phyloP scores from a whole-genome alignment of 2,888 invertebrate species.

The Tortrix viridana region DNA sequence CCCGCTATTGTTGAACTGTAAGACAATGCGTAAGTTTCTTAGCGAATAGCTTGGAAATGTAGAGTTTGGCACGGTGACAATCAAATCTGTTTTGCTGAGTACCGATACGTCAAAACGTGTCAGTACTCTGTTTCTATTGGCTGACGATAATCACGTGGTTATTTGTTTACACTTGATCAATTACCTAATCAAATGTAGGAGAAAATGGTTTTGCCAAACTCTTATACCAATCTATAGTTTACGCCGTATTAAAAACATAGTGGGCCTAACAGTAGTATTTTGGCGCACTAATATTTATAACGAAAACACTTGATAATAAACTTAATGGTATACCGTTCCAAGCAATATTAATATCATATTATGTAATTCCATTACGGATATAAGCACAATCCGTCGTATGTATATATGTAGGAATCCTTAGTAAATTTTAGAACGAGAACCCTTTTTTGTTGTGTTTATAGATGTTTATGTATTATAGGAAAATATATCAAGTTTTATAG shows the following conservation, averaged over 20 bases:
- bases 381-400: slow-evolving; percentile 20
- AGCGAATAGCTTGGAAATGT: background rate
- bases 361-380: slow-evolving; percentile 16
- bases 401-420: slow-evolving; percentile 29
- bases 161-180: too few species aligned
- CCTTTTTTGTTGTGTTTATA: slow-evolving; percentile 43
- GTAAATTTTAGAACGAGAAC: slow-evolving; percentile 39
- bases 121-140: too few species aligned
- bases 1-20: background rate
- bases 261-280: slow-evolving; percentile 14
- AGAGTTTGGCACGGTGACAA: too few species aligned
- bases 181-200: too few species aligned
- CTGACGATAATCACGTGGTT: too few species aligned
- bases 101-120: too few species aligned
- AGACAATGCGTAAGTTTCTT: background rate
- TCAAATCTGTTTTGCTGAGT: too few species aligned
- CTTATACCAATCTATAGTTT: background rate
- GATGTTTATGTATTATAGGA: slow-evolving; percentile 38
- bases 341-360: slow-evolving; percentile 32
- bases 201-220: too few species aligned
- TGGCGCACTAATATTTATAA: slow-evolving; percentile 25
- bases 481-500: slow-evolving; percentile 47
- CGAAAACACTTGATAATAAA: slow-evolving; percentile 28
- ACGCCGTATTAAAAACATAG: background rate
- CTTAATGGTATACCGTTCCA: slow-evolving; percentile 35